A percentile compares a stretch with the other conserved stretches of the same genome.
Evolutionary conservation across 2,797 vertebrate genomes (phyloP).

Genomic region (Sandelia bainsii): DNA sequence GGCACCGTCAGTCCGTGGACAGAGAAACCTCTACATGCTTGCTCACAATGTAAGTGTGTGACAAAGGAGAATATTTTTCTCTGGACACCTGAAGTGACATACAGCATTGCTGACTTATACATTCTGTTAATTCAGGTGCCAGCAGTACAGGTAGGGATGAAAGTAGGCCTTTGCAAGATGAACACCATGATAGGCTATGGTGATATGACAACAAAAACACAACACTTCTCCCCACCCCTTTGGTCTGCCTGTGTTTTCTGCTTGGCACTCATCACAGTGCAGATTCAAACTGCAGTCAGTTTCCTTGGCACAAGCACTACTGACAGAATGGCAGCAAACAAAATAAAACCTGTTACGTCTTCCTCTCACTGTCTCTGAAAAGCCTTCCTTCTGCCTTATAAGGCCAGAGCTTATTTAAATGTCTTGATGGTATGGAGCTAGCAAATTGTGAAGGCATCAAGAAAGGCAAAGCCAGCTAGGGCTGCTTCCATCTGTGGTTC

Average conservation of each 20-base stretch:
- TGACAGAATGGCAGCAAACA: conserved; percentile 26
- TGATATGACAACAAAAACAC: conserved; percentile 18
- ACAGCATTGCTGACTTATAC: conserved; percentile 36
- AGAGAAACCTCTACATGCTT: conserved; percentile 45
- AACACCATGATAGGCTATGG: conserved; percentile 2
- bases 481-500: conserved; percentile 65
- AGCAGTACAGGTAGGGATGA: conserved; percentile 20
- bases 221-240: conserved; percentile 1
- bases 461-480: conserved; percentile 22
- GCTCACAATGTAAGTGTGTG: conserved; percentile 34
- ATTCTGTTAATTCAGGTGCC: conserved; percentile 26
- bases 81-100: conserved; percentile 34
- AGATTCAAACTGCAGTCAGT: conserved; percentile 27
- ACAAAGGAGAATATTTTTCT: conserved; percentile 18
- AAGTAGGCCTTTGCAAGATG: conserved; percentile 28
- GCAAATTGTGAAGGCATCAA: conserved; percentile 36
- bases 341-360: conserved; percentile 67
- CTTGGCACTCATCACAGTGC: conserved; percentile 32
- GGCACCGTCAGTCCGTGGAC: conserved; percentile 55
- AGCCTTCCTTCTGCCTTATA: conserved; percentile 49
- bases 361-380: conserved; percentile 24
- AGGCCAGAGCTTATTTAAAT: conserved; percentile 29
- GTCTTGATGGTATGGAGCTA: conserved; percentile 41
- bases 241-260: conserved; percentile 45
- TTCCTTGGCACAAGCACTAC: conserved; percentile 15